Percentiles rank a stretch among this genome's conserved stretches.
These are phyloP conservation scores for Tor tambroides DNA, from an alignment of 2,113 vertebrate genomes.

Conservation along the genomic window DNA sequence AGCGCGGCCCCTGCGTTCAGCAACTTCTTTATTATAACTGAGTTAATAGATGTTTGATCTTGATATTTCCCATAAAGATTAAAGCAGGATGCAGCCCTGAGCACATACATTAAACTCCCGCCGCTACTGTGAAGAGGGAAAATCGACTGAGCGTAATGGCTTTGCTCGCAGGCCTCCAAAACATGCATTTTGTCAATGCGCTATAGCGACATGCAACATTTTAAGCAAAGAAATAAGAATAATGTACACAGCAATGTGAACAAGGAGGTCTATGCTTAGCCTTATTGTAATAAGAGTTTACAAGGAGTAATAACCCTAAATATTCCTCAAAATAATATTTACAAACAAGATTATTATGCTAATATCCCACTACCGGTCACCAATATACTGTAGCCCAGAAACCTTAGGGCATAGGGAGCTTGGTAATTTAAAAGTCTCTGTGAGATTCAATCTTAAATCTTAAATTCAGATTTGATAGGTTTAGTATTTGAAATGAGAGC, in stretches of 20 bases:
- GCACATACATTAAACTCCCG: slow-evolving; percentile 62
- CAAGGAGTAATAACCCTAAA: neutral
- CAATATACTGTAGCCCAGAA: neutral
- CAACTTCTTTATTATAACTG: slow-evolving; percentile 68
- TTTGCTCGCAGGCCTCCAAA: neutral
- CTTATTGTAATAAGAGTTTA: neutral
- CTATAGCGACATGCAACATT: neutral
- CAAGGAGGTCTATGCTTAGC: neutral
- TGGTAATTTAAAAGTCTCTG: neutral
- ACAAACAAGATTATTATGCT: neutral
- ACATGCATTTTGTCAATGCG: neutral
- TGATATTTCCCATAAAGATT: slow-evolving; percentile 70
- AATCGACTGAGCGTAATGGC: slow-evolving; percentile 55
- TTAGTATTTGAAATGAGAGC: neutral
- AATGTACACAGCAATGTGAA: neutral
- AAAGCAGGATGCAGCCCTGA: slow-evolving; percentile 63
- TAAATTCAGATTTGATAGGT: neutral
- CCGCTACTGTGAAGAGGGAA: slow-evolving; percentile 60
- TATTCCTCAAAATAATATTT: neutral
- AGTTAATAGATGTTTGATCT: slow-evolving; percentile 73
- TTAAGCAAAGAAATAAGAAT: neutral
- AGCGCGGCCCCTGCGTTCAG: slow-evolving; percentile 62
- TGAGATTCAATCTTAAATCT: neutral
- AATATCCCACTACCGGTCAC: neutral
- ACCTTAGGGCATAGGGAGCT: neutral